phyloP scores from a whole-genome alignment of 1,140 invertebrate species.

The Drosophila navojoa region DNA sequence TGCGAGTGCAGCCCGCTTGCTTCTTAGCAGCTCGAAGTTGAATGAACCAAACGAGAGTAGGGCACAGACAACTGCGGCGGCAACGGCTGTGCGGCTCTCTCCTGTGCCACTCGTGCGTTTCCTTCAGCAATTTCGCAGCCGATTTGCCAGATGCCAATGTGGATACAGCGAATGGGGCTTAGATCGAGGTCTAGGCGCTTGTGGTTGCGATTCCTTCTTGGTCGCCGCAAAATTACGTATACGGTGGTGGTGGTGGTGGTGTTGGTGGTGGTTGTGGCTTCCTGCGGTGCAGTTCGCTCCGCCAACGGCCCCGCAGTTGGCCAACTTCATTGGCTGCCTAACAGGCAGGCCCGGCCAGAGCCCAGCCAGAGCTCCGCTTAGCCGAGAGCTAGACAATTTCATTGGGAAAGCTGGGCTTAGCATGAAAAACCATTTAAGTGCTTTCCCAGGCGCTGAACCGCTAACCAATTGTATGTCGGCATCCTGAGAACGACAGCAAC shows the following conservation, averaged over 20 bases:
- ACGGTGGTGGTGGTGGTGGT: slow-evolving; percentile 73
- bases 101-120: slow-evolving; percentile 76
- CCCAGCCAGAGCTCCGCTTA: background rate
- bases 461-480: slow-evolving; percentile 46
- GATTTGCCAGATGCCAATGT: slow-evolving; percentile 66
- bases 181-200: slow-evolving; percentile 39
- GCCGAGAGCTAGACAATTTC: slow-evolving; percentile 63
- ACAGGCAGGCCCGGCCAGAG: background rate
- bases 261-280: slow-evolving; percentile 52
- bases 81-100: slow-evolving; percentile 36
- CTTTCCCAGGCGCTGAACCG: slow-evolving; percentile 71
- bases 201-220: slow-evolving; percentile 73
- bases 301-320: slow-evolving; percentile 28
- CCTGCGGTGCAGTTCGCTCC: slow-evolving; percentile 41
- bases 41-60: slow-evolving; percentile 76
- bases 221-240: slow-evolving; percentile 72
- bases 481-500: slow-evolving; percentile 62
- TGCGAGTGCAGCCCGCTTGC: background rate
- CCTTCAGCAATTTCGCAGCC: slow-evolving; percentile 75
- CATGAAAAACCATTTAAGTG: slow-evolving; percentile 80
- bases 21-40: slow-evolving; percentile 45
- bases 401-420: slow-evolving; percentile 68
- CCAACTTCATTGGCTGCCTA: background rate
- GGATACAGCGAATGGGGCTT: slow-evolving; percentile 51
- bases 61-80: slow-evolving; percentile 27